Conservation (phyloP, 2,797 vertebrate species). For the Urosaurus nigricauda region DNA sequence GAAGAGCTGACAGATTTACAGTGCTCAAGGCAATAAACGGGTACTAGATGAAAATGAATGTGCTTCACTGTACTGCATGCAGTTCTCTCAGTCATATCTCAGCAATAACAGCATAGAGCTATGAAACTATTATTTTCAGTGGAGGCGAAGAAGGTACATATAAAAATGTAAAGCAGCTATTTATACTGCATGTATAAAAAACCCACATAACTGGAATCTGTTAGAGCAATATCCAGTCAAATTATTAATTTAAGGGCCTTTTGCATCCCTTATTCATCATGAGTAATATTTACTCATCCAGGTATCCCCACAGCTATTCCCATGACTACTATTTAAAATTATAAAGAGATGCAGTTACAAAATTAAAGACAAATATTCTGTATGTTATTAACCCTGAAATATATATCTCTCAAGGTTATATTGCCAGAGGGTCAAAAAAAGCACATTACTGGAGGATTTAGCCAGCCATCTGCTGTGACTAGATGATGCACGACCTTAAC, state of each 20-base stretch:
- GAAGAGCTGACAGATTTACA: constrained; percentile 88
- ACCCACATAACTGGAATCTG: constrained; percentile 28
- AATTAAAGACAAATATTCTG: neutral
- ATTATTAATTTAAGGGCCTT: constrained; percentile 46
- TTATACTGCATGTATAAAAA: constrained; percentile 51
- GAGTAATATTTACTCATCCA: constrained; percentile 40
- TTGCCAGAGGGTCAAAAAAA: constrained; percentile 10
- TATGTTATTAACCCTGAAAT: neutral
- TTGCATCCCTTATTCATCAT: constrained; percentile 45
- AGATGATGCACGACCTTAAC: constrained; percentile 8
- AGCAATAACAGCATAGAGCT: constrained; percentile 71
- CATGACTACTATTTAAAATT: constrained; percentile 20
- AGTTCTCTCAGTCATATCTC: constrained; percentile 76
- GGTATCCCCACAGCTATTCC: constrained; percentile 39
- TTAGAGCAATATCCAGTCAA: constrained; percentile 53
- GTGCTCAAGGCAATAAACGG: constrained; percentile 83
- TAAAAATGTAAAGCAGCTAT: constrained; percentile 59
- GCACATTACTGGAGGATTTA: neutral
- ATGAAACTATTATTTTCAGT: constrained; percentile 76
- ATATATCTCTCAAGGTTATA: constrained; percentile 16
- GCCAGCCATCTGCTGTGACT: constrained; percentile 30
- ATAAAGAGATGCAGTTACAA: constrained; percentile 29
- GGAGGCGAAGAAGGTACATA: constrained; percentile 49
- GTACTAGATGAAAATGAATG: constrained; percentile 80
- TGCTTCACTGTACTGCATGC: constrained; percentile 74